Evolutionary conservation across 1,140 invertebrate genomes (phyloP), one percentile per base, ranked within the genome.

Genomic region (Leptinotarsa defecta): DNA sequence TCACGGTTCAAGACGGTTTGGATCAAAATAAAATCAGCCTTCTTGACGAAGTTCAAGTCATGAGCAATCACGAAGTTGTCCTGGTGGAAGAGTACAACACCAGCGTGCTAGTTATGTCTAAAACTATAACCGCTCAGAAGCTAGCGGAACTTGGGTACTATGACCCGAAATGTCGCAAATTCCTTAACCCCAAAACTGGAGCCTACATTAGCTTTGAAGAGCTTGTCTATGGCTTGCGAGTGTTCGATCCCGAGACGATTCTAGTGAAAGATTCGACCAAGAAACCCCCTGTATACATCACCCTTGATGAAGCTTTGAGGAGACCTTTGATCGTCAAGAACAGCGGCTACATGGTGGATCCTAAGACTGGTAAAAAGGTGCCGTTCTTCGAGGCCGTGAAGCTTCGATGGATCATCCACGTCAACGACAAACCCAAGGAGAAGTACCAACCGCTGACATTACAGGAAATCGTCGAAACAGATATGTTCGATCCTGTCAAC

Each of bases 301-400:
- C 92, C 3, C 85, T 96, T n/a, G 87, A 90, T 73, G 90, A 92
- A 83, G 95, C 95, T 5, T 88, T 97, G 22, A 88, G 91, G 70
- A 88, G 89, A 77, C 91, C 91, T 3, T 83, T 96, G 20, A 89
- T 97, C 69, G 92, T 96, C 85, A 89, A 90, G 83, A 90, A 91
- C 74, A 89, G 90, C 1, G 94, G 94, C 11, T 89, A 94, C 79
- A 93, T 96, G 90, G 90, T 95, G 4, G 93, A 97, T 87, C 91
- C 92, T 13, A 92, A 92, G 84, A 94, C 91, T 24, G 94, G 94
- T 11, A 91, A 93, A 83, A 89, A 91, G 69, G 89, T 96, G 61
- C 90, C 93, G 5, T 95, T 97, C 85, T 92, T 95, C 86, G 93
- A 96, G 83, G 95, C 95, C 76, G 89, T 96, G 52, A 90, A 93